A percentile compares a stretch with the other conserved stretches of the same genome.
These are phyloP conservation scores for Doris montereyensis DNA, from an alignment of 2,888 invertebrate genomes.

Conservation along the genomic window DNA sequence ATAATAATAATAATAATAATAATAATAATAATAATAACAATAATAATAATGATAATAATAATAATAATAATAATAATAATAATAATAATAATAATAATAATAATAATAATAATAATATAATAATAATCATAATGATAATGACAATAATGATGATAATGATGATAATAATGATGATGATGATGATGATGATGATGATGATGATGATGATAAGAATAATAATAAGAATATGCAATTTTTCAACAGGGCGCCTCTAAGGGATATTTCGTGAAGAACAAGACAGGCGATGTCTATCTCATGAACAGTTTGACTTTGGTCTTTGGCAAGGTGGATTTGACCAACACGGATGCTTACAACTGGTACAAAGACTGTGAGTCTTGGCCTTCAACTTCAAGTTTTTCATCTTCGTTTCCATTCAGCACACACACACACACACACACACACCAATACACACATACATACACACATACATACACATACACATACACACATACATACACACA, in stretches of 20 bases:
- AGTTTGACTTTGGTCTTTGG: constrained; percentile 64
- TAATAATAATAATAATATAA: not conserved
- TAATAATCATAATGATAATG: not conserved
- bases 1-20: constrained; percentile 20
- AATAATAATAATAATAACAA: constrained; percentile 17
- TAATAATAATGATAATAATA: constrained; percentile 6
- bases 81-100: not conserved
- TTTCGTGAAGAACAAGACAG: constrained; percentile 56
- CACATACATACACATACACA: no score
- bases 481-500: not conserved
- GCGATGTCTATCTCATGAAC: constrained; percentile 53
- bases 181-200: constrained; percentile 24
- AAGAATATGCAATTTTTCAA: not conserved
- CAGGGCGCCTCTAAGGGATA: constrained; percentile 51
- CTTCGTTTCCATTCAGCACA: no score
- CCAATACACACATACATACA: no score
- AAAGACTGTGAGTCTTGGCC: constrained; percentile 49
- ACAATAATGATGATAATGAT: constrained; percentile 7
- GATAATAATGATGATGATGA: constrained; percentile 12
- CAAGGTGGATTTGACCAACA: constrained; percentile 65
- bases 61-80: not conserved
- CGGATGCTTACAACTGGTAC: constrained; percentile 62
- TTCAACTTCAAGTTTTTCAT: no score
- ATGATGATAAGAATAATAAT: not conserved
- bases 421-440: no score